These are phyloP conservation scores for Enteromius viviparus DNA, from an alignment of 2,797 vertebrate genomes.

Conservation along the genomic window DNA sequence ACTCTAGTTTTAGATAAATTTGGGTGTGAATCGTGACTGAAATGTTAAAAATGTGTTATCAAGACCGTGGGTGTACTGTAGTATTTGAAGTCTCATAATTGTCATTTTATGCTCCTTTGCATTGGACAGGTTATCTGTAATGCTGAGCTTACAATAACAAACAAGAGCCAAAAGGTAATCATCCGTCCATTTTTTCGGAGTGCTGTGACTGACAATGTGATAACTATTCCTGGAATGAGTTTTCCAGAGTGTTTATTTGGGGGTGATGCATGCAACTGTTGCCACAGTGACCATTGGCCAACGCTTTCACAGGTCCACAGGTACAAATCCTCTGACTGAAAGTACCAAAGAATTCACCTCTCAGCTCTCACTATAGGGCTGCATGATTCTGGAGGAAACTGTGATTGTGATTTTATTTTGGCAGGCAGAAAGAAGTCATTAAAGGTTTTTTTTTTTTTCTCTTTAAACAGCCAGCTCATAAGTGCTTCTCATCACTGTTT, in stretches of 20 bases:
- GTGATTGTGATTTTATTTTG: neutral
- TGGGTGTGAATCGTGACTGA: neutral
- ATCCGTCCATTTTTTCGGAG: neutral
- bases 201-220: conserved; percentile 19
- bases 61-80: neutral
- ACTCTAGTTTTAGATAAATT: neutral
- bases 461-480: neutral
- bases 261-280: conserved; percentile 59
- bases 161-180: neutral
- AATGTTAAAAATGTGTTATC: conserved; percentile 1
- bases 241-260: conserved; percentile 59
- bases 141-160: neutral
- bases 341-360: conserved; percentile 25
- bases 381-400: neutral
- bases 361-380: neutral
- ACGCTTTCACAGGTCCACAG: conserved; percentile 13
- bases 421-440: neutral
- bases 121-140: neutral
- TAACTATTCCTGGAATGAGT: conserved; percentile 44
- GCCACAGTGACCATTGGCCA: conserved; percentile 45
- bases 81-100: neutral
- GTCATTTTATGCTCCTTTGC: neutral
- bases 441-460: neutral
- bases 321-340: conserved; percentile 27
- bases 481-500: neutral